These are phyloP conservation scores for Papilio gigon DNA, from an alignment of 2,888 invertebrate genomes.

Conservation along the genomic window DNA sequence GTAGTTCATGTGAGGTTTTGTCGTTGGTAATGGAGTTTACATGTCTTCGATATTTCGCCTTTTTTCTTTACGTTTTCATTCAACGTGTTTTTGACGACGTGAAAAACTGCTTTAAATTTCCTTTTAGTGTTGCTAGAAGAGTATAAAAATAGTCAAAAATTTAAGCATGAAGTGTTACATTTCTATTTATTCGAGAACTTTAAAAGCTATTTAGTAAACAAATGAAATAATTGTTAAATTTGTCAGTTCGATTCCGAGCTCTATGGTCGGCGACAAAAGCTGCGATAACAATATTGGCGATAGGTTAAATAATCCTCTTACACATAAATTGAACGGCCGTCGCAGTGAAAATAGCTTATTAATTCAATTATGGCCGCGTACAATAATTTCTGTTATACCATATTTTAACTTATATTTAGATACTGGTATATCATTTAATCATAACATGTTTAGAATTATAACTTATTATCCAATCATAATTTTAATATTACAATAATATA, in stretches of 20 bases:
- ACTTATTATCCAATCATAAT: not conserved
- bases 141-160: not conserved
- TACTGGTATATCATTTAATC: not conserved
- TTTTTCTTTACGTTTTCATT: not conserved
- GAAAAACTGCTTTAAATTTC: slow-evolving; percentile 6
- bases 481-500: no score
- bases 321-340: slow-evolving; percentile 34
- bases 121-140: not conserved
- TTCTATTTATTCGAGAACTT: not conserved
- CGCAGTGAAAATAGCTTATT: slow-evolving; percentile 39
- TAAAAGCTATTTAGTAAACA: not conserved
- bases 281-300: slow-evolving; percentile 36
- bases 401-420: slow-evolving; percentile 21
- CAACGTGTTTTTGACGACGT: not conserved
- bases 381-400: slow-evolving; percentile 23
- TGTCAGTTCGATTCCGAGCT: not conserved
- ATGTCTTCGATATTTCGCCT: slow-evolving; percentile 18
- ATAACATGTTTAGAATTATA: no score
- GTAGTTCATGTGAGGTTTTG: not conserved
- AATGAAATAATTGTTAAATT: slow-evolving; percentile 15
- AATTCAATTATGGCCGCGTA: slow-evolving; percentile 35
- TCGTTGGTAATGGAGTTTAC: slow-evolving; percentile 28
- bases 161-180: not conserved
- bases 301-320: slow-evolving; percentile 35
- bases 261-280: slow-evolving; percentile 11